Conservation (phyloP, 2,888 invertebrate species). For the Spisula solida region DNA sequence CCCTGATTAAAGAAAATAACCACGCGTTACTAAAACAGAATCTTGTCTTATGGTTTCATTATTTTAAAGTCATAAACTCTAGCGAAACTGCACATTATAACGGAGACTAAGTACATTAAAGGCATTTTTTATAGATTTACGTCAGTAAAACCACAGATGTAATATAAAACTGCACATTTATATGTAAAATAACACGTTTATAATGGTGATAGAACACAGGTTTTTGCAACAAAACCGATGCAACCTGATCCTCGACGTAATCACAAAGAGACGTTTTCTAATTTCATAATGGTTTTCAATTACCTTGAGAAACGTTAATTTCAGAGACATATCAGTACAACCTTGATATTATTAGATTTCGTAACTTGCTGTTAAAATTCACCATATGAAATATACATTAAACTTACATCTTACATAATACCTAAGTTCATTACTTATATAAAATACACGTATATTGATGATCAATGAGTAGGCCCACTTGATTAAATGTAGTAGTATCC, state of each 20-base stretch:
- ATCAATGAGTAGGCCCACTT: too few relatives aligned
- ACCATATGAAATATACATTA: not conserved
- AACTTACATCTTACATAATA: not conserved
- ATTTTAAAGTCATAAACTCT: not conserved
- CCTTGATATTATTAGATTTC: slow-evolving; percentile 1
- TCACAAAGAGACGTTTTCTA: slow-evolving; percentile 16
- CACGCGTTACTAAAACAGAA: not conserved
- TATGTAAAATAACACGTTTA: slow-evolving; percentile 12
- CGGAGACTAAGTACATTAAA: not conserved
- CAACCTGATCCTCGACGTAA: not conserved
- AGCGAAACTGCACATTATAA: not conserved
- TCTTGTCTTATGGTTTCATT: not conserved
- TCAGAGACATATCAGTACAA: not conserved
- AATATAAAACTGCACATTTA: slow-evolving; percentile 14
- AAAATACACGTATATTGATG: too few relatives aligned
- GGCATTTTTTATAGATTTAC: not conserved
- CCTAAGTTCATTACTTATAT: too few relatives aligned
- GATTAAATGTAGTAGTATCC: too few relatives aligned
- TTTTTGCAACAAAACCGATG: slow-evolving; percentile 14
- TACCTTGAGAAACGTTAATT: slow-evolving; percentile 6
- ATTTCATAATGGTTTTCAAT: slow-evolving; percentile 20
- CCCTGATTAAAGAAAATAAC: not conserved
- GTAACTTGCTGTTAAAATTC: not conserved
- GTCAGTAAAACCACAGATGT: not conserved
- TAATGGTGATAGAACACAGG: not conserved